phyloP scores from a whole-genome alignment of 2,888 invertebrate species.

The Galeruca laticollis region DNA sequence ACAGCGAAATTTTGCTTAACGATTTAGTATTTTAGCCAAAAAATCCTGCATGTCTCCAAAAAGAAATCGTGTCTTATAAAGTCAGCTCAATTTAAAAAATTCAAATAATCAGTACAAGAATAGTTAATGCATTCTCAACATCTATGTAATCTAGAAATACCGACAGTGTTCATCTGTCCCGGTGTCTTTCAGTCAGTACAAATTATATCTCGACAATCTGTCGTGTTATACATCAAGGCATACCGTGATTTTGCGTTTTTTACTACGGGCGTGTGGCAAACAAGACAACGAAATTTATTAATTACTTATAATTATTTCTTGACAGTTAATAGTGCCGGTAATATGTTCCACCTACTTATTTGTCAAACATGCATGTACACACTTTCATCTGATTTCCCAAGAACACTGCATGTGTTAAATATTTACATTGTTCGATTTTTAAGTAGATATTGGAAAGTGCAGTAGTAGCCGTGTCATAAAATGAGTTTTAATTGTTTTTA shows the following conservation, averaged over 20 bases:
- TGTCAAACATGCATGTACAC: conserved; percentile 45
- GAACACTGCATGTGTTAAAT: conserved; percentile 36
- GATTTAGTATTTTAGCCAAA: too few relatives aligned
- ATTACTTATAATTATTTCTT: conserved; percentile 49
- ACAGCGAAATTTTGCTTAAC: too few relatives aligned
- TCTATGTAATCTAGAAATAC: neutral
- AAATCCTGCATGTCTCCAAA: too few relatives aligned
- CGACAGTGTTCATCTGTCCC: neutral
- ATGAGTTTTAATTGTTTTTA: conserved; percentile 3
- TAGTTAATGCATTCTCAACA: neutral
- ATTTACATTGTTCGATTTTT: conserved; percentile 32
- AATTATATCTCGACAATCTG: conserved; percentile 41
- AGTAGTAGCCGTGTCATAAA: conserved; percentile 20
- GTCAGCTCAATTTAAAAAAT: neutral
- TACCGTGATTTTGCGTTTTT: conserved; percentile 42
- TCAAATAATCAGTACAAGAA: neutral
- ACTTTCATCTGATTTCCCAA: conserved; percentile 47
- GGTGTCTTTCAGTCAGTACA: conserved; percentile 6
- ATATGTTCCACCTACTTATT: conserved; percentile 49
- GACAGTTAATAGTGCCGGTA: conserved; percentile 43
- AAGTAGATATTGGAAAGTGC: conserved; percentile 30
- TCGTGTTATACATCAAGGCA: conserved; percentile 40
- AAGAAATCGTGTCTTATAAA: too few relatives aligned
- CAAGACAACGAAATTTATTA: conserved; percentile 48
- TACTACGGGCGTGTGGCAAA: conserved; percentile 38